phyloP scores from a whole-genome alignment of 2,888 invertebrate species.

The Dryobota labecula region DNA sequence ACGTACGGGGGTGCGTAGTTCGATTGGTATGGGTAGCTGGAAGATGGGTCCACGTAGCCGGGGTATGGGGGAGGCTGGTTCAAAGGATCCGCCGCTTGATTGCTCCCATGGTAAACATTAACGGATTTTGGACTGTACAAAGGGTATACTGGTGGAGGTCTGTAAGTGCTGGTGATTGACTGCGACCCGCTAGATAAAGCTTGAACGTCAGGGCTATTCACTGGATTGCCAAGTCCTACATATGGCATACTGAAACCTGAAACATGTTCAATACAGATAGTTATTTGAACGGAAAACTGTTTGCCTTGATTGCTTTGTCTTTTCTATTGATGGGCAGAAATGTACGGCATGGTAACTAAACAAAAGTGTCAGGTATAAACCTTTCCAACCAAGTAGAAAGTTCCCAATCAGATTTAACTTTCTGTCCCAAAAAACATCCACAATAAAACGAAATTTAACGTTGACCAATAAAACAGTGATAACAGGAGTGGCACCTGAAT shows the following conservation, averaged over 20 bases:
- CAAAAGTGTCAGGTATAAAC: background rate
- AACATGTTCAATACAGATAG: background rate
- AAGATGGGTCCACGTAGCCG: constrained; percentile 22
- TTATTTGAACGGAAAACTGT: background rate
- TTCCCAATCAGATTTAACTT: constrained; percentile 14
- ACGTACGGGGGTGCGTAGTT: constrained; percentile 37
- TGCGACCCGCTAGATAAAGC: constrained; percentile 8
- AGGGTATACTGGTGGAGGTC: constrained; percentile 26
- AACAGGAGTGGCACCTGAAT: constrained; percentile 62
- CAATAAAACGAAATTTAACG: constrained; percentile 61
- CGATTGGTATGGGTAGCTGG: constrained; percentile 37
- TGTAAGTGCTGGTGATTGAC: constrained; percentile 37
- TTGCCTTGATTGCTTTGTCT: background rate
- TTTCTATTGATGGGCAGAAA: background rate
- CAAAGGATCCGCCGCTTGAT: constrained; percentile 28
- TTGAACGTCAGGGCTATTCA: constrained; percentile 4
- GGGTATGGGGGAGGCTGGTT: constrained; percentile 21
- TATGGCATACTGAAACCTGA: constrained; percentile 31
- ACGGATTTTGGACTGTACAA: constrained; percentile 40
- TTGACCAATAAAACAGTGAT: constrained; percentile 60
- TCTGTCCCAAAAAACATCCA: constrained; percentile 41
- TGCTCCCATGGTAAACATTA: constrained; percentile 34
- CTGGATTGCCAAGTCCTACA: constrained; percentile 1
- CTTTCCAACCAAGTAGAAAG: constrained; percentile 25
- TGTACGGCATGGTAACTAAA: background rate